These are phyloP conservation scores for Caracal caracal DNA, from an alignment of 2,113 vertebrate genomes.

Conservation along the genomic window DNA sequence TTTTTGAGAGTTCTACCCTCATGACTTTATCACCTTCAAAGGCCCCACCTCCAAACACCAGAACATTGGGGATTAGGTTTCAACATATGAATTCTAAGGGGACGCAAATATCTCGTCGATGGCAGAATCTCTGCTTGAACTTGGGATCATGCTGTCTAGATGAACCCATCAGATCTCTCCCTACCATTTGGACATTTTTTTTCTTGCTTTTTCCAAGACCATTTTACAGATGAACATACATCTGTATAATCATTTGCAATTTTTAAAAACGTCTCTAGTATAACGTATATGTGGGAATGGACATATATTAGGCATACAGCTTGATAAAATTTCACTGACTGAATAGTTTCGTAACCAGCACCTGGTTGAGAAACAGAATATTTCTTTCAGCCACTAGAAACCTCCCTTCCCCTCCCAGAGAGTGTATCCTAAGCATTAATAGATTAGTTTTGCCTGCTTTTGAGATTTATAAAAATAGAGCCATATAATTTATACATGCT, in stretches of 20 bases:
- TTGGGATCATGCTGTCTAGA: background rate
- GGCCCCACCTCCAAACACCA: background rate
- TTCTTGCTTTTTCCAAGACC: background rate
- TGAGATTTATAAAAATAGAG: slow-evolving; percentile 1
- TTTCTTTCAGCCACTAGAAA: background rate
- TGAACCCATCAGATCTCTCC: background rate
- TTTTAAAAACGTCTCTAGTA: background rate
- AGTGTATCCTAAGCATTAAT: background rate
- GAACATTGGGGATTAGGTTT: background rate
- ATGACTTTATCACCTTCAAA: background rate
- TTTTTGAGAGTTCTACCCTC: background rate
- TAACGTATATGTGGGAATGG: background rate
- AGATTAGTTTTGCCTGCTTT: slow-evolving; percentile 11
- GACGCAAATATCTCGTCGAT: background rate
- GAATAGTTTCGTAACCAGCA: background rate
- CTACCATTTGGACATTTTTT: background rate
- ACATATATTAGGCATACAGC: background rate
- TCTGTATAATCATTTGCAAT: background rate
- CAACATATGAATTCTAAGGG: background rate
- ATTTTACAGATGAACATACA: background rate
- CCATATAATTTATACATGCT: background rate
- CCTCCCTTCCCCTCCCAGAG: background rate
- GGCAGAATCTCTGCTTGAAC: background rate
- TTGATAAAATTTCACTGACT: background rate
- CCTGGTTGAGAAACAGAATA: background rate